A percentile compares a stretch with the other conserved stretches of the same genome.
phyloP scores from a whole-genome alignment of 2,113 vertebrate genomes.

The Crotalus helleri region DNA sequence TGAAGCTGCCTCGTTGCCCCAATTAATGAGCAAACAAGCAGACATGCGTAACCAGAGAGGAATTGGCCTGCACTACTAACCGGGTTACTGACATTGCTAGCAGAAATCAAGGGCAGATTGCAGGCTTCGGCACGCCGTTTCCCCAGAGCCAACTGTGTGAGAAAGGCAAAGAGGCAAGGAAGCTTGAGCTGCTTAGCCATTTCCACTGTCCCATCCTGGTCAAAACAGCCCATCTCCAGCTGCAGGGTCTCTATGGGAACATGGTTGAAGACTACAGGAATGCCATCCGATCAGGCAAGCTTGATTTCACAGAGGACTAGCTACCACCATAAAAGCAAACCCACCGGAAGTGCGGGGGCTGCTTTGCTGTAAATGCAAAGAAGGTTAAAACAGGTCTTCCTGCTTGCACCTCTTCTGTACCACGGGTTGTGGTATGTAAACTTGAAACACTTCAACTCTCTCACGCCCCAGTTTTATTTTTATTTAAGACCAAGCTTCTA shows the following conservation, averaged over 20 bases:
- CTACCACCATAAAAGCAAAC: neutral
- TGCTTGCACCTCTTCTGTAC: neutral
- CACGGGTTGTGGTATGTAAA: conserved; percentile 21
- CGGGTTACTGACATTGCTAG: conserved; percentile 55
- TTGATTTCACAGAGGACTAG: neutral
- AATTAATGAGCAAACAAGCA: neutral
- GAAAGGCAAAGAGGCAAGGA: conserved; percentile 66
- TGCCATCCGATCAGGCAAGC: neutral
- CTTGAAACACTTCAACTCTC: neutral
- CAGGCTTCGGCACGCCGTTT: conserved; percentile 69
- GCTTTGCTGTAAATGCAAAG: rapidly evolving
- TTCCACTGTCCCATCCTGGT: conserved; percentile 68
- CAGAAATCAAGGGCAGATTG: conserved; percentile 58
- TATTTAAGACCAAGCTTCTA: neutral
- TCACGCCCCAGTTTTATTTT: neutral
- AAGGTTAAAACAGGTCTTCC: neutral
- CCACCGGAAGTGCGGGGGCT: conserved; percentile 22
- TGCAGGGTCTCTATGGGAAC: neutral
- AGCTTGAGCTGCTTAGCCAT: conserved; percentile 74
- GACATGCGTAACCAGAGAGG: neutral
- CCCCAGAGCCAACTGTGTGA: conserved; percentile 71
- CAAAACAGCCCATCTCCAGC: neutral
- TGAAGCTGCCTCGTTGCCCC: neutral
- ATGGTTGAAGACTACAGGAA: neutral
- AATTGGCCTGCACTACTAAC: conserved; percentile 61